phyloP scores from a whole-genome alignment of 2,113 vertebrate genomes.

The Neotoma lepida region DNA sequence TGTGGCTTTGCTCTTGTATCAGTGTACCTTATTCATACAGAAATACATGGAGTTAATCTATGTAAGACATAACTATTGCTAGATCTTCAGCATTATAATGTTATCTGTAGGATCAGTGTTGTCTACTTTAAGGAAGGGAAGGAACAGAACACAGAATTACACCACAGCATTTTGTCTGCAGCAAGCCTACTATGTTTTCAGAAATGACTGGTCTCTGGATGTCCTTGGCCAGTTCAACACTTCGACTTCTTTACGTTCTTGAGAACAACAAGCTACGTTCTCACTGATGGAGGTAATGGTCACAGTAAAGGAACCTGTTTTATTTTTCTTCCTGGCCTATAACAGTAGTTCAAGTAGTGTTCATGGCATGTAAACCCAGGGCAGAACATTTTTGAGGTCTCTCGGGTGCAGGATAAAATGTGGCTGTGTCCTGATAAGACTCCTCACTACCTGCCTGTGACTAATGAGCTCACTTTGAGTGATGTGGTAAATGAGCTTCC shows the following conservation, averaged over 20 bases:
- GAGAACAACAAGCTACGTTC: not conserved
- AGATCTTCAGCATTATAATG: not conserved
- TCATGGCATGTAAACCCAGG: not conserved
- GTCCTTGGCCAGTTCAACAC: too few relatives aligned
- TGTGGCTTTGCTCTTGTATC: not conserved
- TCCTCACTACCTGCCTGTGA: not conserved
- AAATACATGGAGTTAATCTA: constrained; percentile 12
- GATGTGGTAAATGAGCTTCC: not conserved
- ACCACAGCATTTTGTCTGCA: not conserved
- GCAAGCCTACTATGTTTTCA: not conserved
- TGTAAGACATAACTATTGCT: not conserved
- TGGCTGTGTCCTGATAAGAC: not conserved
- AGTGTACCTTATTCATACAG: not conserved
- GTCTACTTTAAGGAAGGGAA: not conserved
- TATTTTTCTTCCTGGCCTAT: not conserved
- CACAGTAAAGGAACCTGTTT: not conserved
- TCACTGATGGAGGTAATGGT: not conserved
- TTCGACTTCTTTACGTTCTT: not conserved
- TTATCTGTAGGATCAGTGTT: not conserved
- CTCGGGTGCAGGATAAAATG: not conserved
- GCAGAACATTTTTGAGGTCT: not conserved
- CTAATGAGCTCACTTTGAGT: not conserved
- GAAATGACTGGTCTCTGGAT: not conserved
- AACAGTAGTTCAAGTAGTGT: not conserved
- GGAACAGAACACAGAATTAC: not conserved